Base-by-base conservation (phyloP, 2,888 invertebrate species). In the Boloria euphrosyne region DNA sequence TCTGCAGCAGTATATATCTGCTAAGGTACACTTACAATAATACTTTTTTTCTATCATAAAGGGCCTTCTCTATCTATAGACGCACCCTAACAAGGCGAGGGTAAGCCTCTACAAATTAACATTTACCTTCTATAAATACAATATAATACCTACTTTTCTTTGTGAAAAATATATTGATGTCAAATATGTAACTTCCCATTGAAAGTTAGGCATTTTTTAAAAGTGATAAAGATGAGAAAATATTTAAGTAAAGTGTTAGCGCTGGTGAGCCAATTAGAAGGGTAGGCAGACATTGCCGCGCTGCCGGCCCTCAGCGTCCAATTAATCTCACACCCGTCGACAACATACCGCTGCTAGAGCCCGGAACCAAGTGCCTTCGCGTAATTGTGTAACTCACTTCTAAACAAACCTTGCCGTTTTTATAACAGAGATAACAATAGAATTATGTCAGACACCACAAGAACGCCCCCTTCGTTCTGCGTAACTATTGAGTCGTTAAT, bases 401-500 rank as follows among this genome's bases (percentile, higher is more conserved):
- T 85, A 87, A 88, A 86, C 86, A 89, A 88, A 85, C 85, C 86
- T 80, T 76, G 72, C 75, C 85, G 57, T 90, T 89, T 91, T 90
- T 88, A 82, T 84, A 81, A 75, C 74, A 78, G 71, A 81, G 78
- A 85, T 84, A 89, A 92, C 91, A 91, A 92, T 89, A 80, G 88
- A 88, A 82, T 85, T 87, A 85, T 86, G 89, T 86, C 87, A 87
- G 89, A 86, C 83, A 76, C 82, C 82, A 81, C 85, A 87, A 89
- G 86, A 89, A 87, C 86, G 74, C 82, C 84, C 83, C 85, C 84
- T 81, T 81, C 82, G 80, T 84, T 84, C 83, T 80, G 74, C 82
- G 82, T 83, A 86, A 84, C 86, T 87, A 90, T 90, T 87, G 90
- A 88, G 87, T 87, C 88, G 89, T 89, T 91, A 90, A 92, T 91